Percentiles rank a stretch among this genome's conserved stretches.
phyloP scores from a whole-genome alignment of 2,113 vertebrate species.

The Thunnus maccoyii region DNA sequence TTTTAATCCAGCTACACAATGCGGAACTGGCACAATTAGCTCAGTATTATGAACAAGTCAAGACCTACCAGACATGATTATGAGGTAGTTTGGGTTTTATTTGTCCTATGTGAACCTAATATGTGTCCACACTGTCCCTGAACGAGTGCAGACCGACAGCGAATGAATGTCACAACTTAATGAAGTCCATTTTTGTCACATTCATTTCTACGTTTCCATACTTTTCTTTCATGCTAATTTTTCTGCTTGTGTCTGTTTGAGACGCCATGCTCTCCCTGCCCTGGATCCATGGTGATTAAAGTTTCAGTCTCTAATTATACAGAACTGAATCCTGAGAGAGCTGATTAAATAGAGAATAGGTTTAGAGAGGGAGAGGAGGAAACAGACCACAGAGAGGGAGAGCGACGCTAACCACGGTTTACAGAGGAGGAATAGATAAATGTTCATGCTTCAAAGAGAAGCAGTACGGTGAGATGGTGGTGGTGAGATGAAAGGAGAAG shows the following conservation, averaged over 20 bases:
- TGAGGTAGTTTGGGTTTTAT: neutral
- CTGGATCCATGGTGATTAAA: conserved; percentile 70
- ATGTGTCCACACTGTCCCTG: neutral
- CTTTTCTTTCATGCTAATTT: neutral
- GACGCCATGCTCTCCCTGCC: conserved; percentile 42
- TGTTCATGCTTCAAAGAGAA: neutral
- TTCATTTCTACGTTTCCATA: neutral
- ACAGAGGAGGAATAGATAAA: conserved; percentile 15
- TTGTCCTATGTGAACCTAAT: neutral
- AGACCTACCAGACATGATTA: conserved; percentile 6
- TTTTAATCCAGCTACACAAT: conserved; percentile 44
- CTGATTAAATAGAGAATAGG: conserved; percentile 71
- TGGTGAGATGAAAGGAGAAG: conserved; percentile 34
- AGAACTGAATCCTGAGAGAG: conserved; percentile 66
- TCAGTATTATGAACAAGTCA: conserved; percentile 16
- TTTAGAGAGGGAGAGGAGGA: conserved; percentile 44
- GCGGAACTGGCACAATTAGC: conserved; percentile 35
- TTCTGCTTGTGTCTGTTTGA: conserved; percentile 32
- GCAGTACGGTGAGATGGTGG: neutral
- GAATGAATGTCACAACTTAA: conserved; percentile 11
- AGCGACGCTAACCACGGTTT: conserved; percentile 1
- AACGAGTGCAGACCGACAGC: neutral
- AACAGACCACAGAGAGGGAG: conserved; percentile 19
- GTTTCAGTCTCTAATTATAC: conserved; percentile 74
- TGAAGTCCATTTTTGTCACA: neutral